These are phyloP conservation scores for Pantherophis vulpinus DNA, from an alignment of 2,797 vertebrate species.

Conservation along the genomic window DNA sequence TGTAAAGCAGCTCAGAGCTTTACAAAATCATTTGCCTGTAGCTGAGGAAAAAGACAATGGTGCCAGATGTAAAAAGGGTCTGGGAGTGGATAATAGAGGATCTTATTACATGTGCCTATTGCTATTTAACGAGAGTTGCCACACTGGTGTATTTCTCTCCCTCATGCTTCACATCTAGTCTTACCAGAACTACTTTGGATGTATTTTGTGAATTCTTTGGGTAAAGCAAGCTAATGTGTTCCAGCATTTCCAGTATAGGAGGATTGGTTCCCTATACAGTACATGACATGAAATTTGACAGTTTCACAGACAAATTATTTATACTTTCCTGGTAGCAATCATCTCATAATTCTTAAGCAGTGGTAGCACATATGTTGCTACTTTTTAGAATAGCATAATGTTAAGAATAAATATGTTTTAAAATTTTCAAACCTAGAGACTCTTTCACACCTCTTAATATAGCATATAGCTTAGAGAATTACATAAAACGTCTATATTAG, in stretches of 20 bases:
- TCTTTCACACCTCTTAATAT: background rate
- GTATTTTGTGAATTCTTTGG: background rate
- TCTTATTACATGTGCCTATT: background rate
- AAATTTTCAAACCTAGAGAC: background rate
- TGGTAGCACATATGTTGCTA: background rate
- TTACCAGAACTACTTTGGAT: background rate
- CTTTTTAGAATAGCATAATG: background rate
- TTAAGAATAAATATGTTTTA: background rate
- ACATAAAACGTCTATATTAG: background rate
- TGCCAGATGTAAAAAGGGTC: background rate
- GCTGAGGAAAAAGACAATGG: conserved; percentile 16
- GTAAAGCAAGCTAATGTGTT: background rate
- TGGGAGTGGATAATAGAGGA: background rate
- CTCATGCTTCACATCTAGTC: background rate
- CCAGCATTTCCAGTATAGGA: background rate
- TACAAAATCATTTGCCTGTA: conserved; percentile 11
- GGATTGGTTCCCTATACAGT: background rate
- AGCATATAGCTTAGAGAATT: background rate
- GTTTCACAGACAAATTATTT: background rate
- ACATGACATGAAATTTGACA: too few relatives aligned
- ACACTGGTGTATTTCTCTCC: background rate
- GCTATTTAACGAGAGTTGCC: background rate
- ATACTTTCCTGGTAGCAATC: background rate
- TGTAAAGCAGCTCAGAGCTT: background rate
- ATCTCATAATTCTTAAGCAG: conserved; percentile 26